Base-by-base conservation (phyloP, 2,888 invertebrate species). In the Chloroclystis v-ata region DNA sequence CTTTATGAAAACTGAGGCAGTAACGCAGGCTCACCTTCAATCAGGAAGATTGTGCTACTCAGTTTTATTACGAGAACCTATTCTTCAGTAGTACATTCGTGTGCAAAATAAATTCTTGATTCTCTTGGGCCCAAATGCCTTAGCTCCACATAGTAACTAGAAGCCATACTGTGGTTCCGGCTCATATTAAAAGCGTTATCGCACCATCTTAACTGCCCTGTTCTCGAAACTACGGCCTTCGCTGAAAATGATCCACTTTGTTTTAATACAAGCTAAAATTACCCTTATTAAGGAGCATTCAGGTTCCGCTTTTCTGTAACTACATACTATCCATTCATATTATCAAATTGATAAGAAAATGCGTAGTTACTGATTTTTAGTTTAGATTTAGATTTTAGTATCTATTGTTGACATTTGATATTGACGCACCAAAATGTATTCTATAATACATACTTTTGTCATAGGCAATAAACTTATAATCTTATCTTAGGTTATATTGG, bases 121-220 rank as follows among this genome's bases (percentile, higher is more conserved):
- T 44, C 44, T 49, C 49, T 20, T 2, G 44, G 28, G 44, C 33
- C 41, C 37, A 14, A 45, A 26, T 26, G 30, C 10, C 13, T 30
- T 44, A 41, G 37, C 44, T 24, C 28, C 14, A 28, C 9, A 12
- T 42, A 45, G 44, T 38, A 33, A 37, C 45, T 49, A 37, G 32
- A 30, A 37, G 28, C 24, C 28, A 28, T 24, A 33, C 45, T 61
- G 67, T 66, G 69, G 75, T 86, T 85, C 86, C 86, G 86, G 77
- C 84, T 85, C 82, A 78, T 86, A 87, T 86, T 85, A 86, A 85
- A 82, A 78, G 74, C 60, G 72, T 80, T 86, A 87, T 87, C 86
- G 82, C 57, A 54, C 72, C 69, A 86, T 87, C 86, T 86, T 82
- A 86, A 86, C 86, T 81, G 68, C 82, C 76, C 69, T 69, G 76